phyloP scores from a whole-genome alignment of 2,888 invertebrate species.

The Megalurothrips usitatus region DNA sequence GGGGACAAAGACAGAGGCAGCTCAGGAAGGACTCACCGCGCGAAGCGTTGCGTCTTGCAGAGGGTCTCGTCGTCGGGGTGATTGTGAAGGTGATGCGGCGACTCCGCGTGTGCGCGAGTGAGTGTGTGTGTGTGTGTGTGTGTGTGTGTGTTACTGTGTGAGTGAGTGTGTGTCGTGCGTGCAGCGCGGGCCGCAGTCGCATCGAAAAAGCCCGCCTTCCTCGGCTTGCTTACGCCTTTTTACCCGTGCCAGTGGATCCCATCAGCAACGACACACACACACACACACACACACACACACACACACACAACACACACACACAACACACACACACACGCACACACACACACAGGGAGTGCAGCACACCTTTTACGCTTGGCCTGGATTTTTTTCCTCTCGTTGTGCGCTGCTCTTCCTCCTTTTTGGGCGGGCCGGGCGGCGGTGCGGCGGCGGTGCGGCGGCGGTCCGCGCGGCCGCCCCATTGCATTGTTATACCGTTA shows the following conservation, averaged over 20 bases:
- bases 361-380: conserved; percentile 9
- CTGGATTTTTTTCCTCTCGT: not conserved
- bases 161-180: no score
- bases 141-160: no score
- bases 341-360: not conserved
- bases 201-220: not conserved
- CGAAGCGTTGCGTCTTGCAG: no score
- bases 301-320: not conserved
- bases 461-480: not conserved
- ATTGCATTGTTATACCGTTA: conserved; percentile 12
- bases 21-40: no score
- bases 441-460: not conserved
- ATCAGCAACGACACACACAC: not conserved
- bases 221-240: not conserved
- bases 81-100: no score
- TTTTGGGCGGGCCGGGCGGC: not conserved
- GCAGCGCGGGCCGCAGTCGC: not conserved
- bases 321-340: not conserved
- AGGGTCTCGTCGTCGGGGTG: no score
- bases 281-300: no score
- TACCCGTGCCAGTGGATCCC: not conserved
- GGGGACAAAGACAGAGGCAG: no score
- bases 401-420: not conserved
- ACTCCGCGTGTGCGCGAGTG: no score
- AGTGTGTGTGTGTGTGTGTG: no score